A percentile compares a stretch with the other conserved stretches of the same genome.
Conservation (phyloP, 1,140 invertebrate genomes). For the Drosophila sturtevanti region DNA sequence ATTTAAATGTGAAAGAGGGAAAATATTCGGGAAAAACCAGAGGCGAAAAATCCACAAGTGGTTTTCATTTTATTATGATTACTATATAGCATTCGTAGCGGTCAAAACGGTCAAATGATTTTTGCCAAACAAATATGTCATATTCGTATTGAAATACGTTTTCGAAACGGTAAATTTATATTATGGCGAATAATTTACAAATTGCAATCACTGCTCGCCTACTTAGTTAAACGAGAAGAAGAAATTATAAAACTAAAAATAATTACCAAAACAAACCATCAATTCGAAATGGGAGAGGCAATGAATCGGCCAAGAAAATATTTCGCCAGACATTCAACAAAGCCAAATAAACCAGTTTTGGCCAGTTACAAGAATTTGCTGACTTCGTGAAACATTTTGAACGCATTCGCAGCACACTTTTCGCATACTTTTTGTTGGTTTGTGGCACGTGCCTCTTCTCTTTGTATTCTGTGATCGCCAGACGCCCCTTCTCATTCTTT, state of each 20-base stretch:
- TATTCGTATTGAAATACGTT: conserved; percentile 22
- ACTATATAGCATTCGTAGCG: conserved; percentile 41
- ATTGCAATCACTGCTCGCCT: conserved; percentile 19
- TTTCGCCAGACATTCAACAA: background rate
- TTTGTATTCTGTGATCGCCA: background rate
- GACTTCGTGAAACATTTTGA: conserved; percentile 18
- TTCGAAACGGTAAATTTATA: conserved; percentile 14
- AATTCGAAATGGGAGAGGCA: background rate
- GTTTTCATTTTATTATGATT: conserved; percentile 24
- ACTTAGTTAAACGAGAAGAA: conserved; percentile 5
- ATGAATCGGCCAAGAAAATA: conserved; percentile 24
- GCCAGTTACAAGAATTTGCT: conserved; percentile 54
- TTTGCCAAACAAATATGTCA: conserved; percentile 15
- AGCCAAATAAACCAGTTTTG: conserved; percentile 63
- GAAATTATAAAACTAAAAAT: conserved; percentile 26
- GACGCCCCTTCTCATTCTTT: background rate
- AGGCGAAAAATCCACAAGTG: conserved; percentile 15
- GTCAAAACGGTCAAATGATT: conserved; percentile 66
- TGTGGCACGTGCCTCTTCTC: conserved; percentile 26
- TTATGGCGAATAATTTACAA: conserved; percentile 27
- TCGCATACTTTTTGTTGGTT: conserved; percentile 52
- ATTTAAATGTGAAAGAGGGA: conserved; percentile 2
- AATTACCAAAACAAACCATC: conserved; percentile 44
- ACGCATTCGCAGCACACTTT: conserved; percentile 59
- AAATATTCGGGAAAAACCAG: background rate